Base-by-base conservation (phyloP, 2,888 invertebrate species). In the Serrognathus titanus region DNA sequence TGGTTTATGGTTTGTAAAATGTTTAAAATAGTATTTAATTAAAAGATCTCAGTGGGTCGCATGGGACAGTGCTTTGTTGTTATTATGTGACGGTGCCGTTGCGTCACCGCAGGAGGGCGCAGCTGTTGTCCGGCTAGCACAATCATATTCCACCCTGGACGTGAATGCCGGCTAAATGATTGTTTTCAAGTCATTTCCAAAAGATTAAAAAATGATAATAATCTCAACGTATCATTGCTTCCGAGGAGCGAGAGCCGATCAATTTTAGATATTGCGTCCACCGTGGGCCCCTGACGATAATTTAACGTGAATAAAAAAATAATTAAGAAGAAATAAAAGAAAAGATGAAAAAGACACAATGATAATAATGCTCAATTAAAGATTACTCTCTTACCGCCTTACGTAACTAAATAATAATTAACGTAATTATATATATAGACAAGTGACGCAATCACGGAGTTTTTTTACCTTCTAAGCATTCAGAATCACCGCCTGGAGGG, bases 41-140 rank as follows among this genome's bases (percentile, higher is more conserved):
- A 71, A 72, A 71, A 71, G 66, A 68, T 67, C 70, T 60, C 68
- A 65, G 66, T 66, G 64, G 67, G 69, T 66, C 63, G 65, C 57
- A 66, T 61, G 63, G 69, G 71, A 70, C 71, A 72, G 63, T 68
- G 69, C 68, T 70, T 72, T 71, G 70, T 73, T 69, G 68, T 67
- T 69, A 68, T 69, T 67, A 66, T 70, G 63, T 66, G 68, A 67
- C 67, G 63, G 62, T 66, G 66, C 69, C 65, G 65, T 65, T 69
- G 69, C 64, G 68, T 71, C 73, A 59, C 72, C 57, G 63, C 68
- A 66, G 74, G 74, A 65, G 69, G 67, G 69, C 72, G 63, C 75
- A 73, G 72, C 72, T 71, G 72, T 72, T 69, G 65, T 64, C 60
- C 66, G 68, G 61, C 66, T 67, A 67, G 45, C 49, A 55, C 55